Base-by-base conservation (phyloP, 2,888 invertebrate genomes). In the Nephrotoma appendiculata region DNA sequence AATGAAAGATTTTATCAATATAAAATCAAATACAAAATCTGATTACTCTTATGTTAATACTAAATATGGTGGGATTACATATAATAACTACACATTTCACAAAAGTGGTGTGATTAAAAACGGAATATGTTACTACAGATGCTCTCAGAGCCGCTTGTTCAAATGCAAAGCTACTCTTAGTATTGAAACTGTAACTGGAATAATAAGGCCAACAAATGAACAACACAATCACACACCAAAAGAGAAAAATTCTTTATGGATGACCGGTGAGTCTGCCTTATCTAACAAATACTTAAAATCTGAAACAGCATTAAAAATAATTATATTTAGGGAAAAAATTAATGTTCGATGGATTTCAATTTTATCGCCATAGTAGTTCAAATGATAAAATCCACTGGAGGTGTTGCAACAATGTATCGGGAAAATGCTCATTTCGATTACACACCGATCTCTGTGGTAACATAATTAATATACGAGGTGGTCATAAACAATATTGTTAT, bases 21-120 rank as follows among this genome's bases (percentile, higher is more conserved):
- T 71, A 71, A 71, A 71, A 71, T 71, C 71, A 71, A 71, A 19
- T 71, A 31, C 71, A 7, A 71, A 31, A 7, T 7, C 2, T 71
- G 71, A 71, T 44, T 85, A 85, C 31, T 71, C 71, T 19, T 71
- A 71, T 31, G 5, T 71, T 31, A 45, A 86, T 57, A 41, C 52
- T 12, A 48, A 42, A 41, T n/a, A 7, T 12, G 84, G 87, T 11
- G 88, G 87, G 0, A 86, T 88, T 42, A 71, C 52, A 19, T 87
- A 52, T 85, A 57, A 86, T 3, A 87, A 87, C 41, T 87, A 86
- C 86, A 86, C 85, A 42, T 88, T 86, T 86, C 88, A 88, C 71
- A 88, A 87, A 87, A 87, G 87, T 71, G 88, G 88, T 11, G 88
- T 87, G n/a, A 86, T 87, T 6, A 88, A 87, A 87, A 88, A 87